Percentiles rank a stretch among this genome's conserved stretches.
Evolutionary conservation across 35 echinoderm and acorn worm genomes (phyloP).

Genomic region (Lytechinus pictus): DNA sequence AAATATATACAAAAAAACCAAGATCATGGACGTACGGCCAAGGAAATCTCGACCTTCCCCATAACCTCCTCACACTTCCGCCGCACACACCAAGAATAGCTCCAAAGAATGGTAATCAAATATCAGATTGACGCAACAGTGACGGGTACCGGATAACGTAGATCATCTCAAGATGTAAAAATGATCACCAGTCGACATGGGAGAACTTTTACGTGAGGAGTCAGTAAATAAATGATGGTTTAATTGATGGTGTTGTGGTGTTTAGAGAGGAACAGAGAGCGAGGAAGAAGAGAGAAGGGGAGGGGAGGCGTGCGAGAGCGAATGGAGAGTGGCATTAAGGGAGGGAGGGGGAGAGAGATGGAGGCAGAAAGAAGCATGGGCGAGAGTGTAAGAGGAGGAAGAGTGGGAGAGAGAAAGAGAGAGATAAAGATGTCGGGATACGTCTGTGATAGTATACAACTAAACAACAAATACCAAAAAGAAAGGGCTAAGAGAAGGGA

Average conservation of each 20-base stretch:
- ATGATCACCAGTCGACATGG: neutral
- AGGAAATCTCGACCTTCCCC: neutral
- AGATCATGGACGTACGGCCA: too few species aligned
- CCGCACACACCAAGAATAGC: neutral
- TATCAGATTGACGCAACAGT: neutral
- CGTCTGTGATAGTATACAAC: too few species aligned
- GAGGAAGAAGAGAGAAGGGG: neutral
- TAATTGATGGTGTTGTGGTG: neutral
- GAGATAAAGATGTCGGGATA: neutral
- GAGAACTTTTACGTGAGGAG: neutral
- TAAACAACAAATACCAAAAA: too few species aligned
- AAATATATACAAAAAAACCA: too few species aligned
- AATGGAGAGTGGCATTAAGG: too few species aligned
- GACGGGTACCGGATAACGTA: conserved; percentile 8
- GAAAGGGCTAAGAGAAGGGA: too few species aligned
- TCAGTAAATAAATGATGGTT: neutral
- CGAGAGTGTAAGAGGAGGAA: too few species aligned
- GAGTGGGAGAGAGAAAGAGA: too few species aligned
- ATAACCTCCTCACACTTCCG: neutral
- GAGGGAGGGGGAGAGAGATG: neutral
- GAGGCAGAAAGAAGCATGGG: too few species aligned
- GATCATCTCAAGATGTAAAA: neutral
- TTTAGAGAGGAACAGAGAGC: neutral
- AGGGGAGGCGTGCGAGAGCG: too few species aligned
- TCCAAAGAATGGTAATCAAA: conserved; percentile 3